Evolutionary conservation across 2,113 vertebrate genomes (phyloP).

Genomic region (Ceuthmochares aereus): DNA sequence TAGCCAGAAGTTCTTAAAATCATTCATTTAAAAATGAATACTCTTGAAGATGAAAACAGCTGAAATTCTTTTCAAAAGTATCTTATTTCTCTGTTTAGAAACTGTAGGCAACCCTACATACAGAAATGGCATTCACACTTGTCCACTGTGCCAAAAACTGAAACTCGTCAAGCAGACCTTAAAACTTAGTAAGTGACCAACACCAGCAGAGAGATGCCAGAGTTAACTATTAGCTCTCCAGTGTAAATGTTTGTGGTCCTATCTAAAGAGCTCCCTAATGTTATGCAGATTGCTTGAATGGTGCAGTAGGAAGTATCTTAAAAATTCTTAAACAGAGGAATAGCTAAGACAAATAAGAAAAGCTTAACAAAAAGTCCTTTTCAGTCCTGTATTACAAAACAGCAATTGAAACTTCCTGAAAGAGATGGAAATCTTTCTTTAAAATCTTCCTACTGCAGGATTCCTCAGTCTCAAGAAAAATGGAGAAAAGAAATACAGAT

Average conservation of each 20-base stretch:
- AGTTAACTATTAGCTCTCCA: background rate
- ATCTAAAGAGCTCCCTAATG: background rate
- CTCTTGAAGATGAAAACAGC: background rate
- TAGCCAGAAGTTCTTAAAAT: background rate
- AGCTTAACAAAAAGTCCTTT: background rate
- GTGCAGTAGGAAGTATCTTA: background rate
- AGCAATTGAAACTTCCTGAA: background rate
- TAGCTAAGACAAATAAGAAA: background rate
- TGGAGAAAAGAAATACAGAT: background rate
- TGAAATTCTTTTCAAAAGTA: background rate
- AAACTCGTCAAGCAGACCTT: background rate
- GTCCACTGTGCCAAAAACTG: background rate
- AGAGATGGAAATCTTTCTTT: background rate
- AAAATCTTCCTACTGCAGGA: background rate
- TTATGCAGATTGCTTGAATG: background rate
- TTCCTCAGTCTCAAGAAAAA: background rate
- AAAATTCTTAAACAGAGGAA: background rate
- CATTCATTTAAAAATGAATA: background rate
- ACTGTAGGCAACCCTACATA: background rate
- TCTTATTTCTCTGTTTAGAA: background rate
- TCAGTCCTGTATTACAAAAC: background rate
- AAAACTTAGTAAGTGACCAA: background rate
- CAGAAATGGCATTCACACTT: background rate
- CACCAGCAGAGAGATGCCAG: background rate
- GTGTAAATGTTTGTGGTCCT: background rate